phyloP scores from a whole-genome alignment of 2,113 vertebrate species.

The Cacatua alba region DNA sequence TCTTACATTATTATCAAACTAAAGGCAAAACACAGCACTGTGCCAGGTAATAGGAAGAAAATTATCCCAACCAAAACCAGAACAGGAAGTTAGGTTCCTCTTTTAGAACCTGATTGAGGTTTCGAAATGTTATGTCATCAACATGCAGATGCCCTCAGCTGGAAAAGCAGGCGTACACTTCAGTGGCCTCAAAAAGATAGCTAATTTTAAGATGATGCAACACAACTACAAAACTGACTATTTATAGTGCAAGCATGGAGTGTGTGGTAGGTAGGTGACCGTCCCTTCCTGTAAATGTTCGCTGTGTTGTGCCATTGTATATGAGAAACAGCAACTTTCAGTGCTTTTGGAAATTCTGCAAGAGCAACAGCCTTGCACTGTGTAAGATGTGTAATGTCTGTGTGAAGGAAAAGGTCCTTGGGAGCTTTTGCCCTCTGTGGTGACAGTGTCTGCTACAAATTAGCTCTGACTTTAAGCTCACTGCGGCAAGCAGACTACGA shows the following conservation, averaged over 20 bases:
- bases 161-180: neutral
- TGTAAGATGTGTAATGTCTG: neutral
- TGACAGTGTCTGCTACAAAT: neutral
- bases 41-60: neutral
- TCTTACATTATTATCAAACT: neutral
- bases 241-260: accelerated
- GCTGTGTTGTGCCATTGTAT: neutral
- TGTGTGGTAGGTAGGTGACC: neutral
- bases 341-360: neutral
- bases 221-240: neutral
- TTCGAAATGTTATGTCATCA: neutral
- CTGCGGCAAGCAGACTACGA: neutral
- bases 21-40: neutral
- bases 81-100: neutral
- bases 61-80: neutral
- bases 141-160: neutral
- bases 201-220: neutral
- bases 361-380: neutral
- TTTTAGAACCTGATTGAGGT: neutral
- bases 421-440: neutral
- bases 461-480: neutral
- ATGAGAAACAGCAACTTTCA: neutral
- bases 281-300: neutral
- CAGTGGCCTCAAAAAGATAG: neutral
- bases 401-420: neutral